phyloP scores from a whole-genome alignment of 2,113 vertebrate species.

The Lichenostomus cassidix region DNA sequence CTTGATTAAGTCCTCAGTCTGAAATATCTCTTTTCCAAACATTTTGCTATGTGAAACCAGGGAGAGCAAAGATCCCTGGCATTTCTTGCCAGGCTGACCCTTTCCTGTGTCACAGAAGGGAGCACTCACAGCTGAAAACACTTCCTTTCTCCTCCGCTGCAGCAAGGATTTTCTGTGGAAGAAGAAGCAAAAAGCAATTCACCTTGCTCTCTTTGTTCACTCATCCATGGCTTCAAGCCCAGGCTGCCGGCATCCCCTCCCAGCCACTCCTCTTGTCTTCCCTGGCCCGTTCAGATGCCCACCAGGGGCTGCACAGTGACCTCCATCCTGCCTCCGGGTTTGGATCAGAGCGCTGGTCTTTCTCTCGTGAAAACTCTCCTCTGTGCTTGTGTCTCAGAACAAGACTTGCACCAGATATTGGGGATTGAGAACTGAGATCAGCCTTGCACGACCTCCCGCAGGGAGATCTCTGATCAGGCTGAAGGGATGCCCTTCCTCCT shows the following conservation, averaged over 20 bases:
- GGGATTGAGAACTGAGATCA: background rate
- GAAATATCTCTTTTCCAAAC: fast-evolving
- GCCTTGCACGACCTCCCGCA: fast-evolving
- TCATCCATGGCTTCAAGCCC: background rate
- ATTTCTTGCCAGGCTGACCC: background rate
- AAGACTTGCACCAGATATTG: background rate
- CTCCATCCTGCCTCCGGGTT: fast-evolving
- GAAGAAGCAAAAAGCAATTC: background rate
- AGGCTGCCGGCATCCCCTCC: fast-evolving
- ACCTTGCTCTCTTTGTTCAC: background rate
- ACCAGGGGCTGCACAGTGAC: background rate
- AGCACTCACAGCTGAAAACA: background rate
- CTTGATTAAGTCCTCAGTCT: background rate
- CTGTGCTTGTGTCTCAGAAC: background rate
- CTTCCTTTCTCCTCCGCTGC: background rate
- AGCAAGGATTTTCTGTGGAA: background rate
- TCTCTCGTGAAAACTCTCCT: background rate
- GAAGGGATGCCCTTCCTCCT: background rate
- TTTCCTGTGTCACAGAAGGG: background rate
- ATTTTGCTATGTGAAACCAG: background rate
- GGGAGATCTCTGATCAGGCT: background rate
- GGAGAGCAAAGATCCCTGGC: background rate
- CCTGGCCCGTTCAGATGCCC: background rate
- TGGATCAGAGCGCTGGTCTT: fast-evolving
- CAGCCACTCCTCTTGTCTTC: background rate